Conservation (phyloP, 1,140 invertebrate species). For the Schlechtendalia chinensis region DNA sequence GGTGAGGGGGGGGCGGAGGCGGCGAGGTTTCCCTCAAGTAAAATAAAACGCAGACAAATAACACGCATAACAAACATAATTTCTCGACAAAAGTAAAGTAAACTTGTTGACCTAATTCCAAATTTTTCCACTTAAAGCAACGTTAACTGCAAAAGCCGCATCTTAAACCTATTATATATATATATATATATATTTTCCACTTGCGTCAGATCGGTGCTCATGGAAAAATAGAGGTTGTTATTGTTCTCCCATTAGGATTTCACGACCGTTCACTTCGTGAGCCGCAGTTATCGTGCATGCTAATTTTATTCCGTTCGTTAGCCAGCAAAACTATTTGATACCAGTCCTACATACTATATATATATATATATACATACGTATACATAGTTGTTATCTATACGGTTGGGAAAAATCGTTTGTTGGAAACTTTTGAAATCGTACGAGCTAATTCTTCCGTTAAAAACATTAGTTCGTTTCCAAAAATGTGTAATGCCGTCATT, state of each 20-base stretch:
- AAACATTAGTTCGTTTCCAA: too few species aligned
- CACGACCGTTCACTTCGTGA: not conserved
- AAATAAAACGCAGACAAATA: not conserved
- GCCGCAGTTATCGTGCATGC: not conserved
- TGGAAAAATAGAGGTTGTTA: not conserved
- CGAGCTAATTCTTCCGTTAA: too few species aligned
- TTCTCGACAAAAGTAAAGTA: not conserved
- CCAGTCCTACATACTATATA: not conserved
- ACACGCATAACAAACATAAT: not conserved
- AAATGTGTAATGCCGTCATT: too few species aligned
- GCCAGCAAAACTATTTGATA: constrained; percentile 21
- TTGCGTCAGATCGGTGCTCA: not conserved
- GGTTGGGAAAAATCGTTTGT: constrained; percentile 13
- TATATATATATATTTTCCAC: not conserved
- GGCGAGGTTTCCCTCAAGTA: not conserved
- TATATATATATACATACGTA: too few species aligned
- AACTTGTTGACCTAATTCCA: constrained; percentile 25
- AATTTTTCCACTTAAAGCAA: constrained; percentile 37
- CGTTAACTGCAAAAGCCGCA: not conserved
- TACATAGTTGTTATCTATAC: constrained; percentile 13
- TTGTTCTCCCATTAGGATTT: constrained; percentile 28
- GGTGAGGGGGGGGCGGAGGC: too few species aligned
- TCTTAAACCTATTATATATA: not conserved
- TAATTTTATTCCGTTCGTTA: constrained; percentile 5
- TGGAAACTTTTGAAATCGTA: constrained; percentile 5